Conservation (phyloP, 2,797 vertebrate species). For the Leptodon cayanensis region DNA sequence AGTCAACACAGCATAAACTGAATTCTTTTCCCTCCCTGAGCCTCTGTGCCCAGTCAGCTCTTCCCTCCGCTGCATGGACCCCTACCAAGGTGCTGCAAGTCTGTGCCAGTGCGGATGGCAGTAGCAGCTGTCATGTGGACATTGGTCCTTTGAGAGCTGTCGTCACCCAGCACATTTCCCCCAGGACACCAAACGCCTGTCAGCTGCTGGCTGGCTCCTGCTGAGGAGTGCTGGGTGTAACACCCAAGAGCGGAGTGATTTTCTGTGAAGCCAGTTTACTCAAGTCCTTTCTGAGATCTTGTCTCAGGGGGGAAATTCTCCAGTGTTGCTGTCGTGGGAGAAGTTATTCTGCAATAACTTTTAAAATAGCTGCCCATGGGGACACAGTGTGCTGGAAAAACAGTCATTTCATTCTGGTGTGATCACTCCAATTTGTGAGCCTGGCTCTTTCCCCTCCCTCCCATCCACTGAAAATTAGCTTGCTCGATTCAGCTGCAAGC, state of each 20-base stretch:
- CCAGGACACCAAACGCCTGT: not conserved
- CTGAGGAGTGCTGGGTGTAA: not conserved
- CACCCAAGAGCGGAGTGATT: not conserved
- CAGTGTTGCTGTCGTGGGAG: not conserved
- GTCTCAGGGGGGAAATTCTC: not conserved
- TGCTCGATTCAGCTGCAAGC: not conserved
- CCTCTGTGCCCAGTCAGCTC: not conserved
- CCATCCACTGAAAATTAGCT: not conserved
- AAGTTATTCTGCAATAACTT: conserved; percentile 2
- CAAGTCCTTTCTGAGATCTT: not conserved
- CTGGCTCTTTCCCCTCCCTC: not conserved
- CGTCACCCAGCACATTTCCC: not conserved
- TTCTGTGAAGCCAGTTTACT: not conserved
- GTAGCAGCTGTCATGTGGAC: not conserved
- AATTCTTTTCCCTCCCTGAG: not conserved
- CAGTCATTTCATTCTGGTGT: not conserved
- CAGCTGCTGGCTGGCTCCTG: not conserved
- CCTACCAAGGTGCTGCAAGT: not conserved
- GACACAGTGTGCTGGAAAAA: not conserved
- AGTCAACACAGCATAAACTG: not conserved
- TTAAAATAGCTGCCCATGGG: not conserved
- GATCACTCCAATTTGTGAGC: not conserved
- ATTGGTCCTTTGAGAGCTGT: not conserved
- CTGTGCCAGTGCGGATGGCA: not conserved
- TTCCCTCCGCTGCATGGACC: fast-evolving